A percentile compares a stretch with the other conserved stretches of the same genome.
phyloP scores from a whole-genome alignment of 2,113 vertebrate species.

The Neodontobutis hainanensis region DNA sequence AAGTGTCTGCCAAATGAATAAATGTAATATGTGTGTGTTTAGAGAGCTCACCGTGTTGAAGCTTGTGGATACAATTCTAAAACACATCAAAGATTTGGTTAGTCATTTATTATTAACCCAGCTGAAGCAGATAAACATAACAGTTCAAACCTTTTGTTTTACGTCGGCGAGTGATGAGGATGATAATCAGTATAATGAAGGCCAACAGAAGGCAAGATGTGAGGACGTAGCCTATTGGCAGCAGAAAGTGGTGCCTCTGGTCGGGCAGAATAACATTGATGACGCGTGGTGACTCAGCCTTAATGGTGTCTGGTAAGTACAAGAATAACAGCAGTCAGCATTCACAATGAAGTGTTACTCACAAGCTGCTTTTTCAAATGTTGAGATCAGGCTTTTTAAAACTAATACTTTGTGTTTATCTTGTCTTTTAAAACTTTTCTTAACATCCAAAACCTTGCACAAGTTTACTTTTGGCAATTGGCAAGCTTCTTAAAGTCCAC shows the following conservation, averaged over 20 bases:
- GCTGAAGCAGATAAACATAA: not conserved
- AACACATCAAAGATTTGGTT: slow-evolving; percentile 18
- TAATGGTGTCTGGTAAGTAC: slow-evolving; percentile 75
- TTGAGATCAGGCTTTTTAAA: no score
- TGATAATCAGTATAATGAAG: slow-evolving; percentile 82
- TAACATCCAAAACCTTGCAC: no score
- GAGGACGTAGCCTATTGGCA: slow-evolving; percentile 92
- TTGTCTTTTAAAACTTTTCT: no score
- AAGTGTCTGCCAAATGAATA: no score
- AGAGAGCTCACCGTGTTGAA: slow-evolving; percentile 57
- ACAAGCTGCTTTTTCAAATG: no score
- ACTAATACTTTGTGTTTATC: no score
- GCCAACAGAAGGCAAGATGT: slow-evolving; percentile 87
- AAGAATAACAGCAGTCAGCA: slow-evolving; percentile 38
- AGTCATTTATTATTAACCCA: not conserved
- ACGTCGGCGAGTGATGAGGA: slow-evolving; percentile 80
- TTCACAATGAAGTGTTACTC: not conserved
- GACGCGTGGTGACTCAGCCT: slow-evolving; percentile 81
- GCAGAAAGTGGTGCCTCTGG: slow-evolving; percentile 85
- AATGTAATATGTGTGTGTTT: no score
- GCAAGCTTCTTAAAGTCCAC: no score
- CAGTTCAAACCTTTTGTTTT: slow-evolving; percentile 78
- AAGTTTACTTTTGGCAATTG: not conserved
- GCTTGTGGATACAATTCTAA: slow-evolving; percentile 51
- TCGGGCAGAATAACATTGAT: slow-evolving; percentile 92